A percentile compares a stretch with the other conserved stretches of the same genome.
Evolutionary conservation across 2,888 invertebrate genomes (phyloP).

Genomic region (Leucoma salicis): DNA sequence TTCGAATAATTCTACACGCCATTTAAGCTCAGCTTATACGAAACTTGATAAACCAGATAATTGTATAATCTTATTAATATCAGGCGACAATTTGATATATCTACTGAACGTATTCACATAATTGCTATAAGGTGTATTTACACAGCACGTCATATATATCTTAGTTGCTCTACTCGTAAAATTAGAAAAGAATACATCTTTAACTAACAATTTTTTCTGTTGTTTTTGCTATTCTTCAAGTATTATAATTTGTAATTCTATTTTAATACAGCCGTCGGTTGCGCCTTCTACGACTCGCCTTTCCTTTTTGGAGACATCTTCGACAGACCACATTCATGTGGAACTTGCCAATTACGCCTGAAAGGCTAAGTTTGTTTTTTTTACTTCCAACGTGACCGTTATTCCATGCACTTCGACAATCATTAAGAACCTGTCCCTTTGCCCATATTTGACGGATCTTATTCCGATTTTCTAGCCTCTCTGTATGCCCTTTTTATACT

Average conservation of each 20-base stretch:
- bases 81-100: constrained; percentile 30
- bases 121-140: constrained; percentile 15
- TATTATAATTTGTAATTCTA: constrained; percentile 61
- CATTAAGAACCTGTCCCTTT: constrained; percentile 62
- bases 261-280: constrained; percentile 60
- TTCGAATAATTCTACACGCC: constrained; percentile 44
- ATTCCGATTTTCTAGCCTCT: constrained; percentile 77
- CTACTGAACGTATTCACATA: constrained; percentile 17
- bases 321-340: constrained; percentile 65
- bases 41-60: constrained; percentile 37
- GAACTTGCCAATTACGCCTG: constrained; percentile 69
- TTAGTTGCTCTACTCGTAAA: neutral
- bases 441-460: constrained; percentile 55
- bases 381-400: constrained; percentile 61
- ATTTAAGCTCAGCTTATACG: constrained; percentile 36
- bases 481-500: constrained; percentile 58
- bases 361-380: constrained; percentile 60
- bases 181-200: neutral
- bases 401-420: constrained; percentile 70
- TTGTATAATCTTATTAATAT: constrained; percentile 39
- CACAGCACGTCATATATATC: neutral
- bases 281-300: constrained; percentile 56
- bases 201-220: constrained; percentile 24
- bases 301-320: constrained; percentile 69
- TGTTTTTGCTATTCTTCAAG: neutral